Evolutionary conservation across 2,113 vertebrate genomes (phyloP), one percentile per base, ranked within the genome.

Genomic region (Neogale vison): DNA sequence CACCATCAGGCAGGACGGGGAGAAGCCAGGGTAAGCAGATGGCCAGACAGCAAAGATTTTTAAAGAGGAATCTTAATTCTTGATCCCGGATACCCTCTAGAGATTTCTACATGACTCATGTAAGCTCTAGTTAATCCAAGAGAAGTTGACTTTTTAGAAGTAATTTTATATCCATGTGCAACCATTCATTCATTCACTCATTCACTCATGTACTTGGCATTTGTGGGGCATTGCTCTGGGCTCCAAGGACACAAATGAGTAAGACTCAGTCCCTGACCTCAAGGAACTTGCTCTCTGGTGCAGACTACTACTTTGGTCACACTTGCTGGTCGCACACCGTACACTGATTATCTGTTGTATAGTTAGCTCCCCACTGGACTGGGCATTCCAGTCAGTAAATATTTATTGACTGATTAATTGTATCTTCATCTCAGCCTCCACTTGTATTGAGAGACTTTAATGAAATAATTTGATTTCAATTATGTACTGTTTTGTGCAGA

Each of bases 41-140:
- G 20, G 83, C 82, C 79, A 81, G 77, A 82, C 61, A 39, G 87
- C 55, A 85, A 79, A 83, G 63, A 76, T 57, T 52, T 97, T 88
- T 74, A 57, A 95, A 94, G 65, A 96, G 71, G 47, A 94, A 29
- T 61, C 76, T 96, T 90, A 45, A 72, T 91, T 85, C 82, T 92
- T 97, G 72, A 94, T 86, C 67, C 47, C 57, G 3, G 57, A n/a
- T 79, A 7, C 26, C n/a, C 24, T 93, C 52, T 23, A 67, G 77
- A 91, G 65, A 91, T 31, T 29, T 93, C 81, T 80, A 1, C 17
- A 5, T 72, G 91, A 95, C 82, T 95, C 88, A 42, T 52, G n/a
- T 55, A 74, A 88, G 88, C 34, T 45, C 59, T 12, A 63, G 36
- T 71, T 93, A 57, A 45, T 88, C 61, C 82, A 88, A 87, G 13